These are phyloP conservation scores for Eremophila alpestris DNA, from an alignment of 2,797 vertebrate species.

Conservation along the genomic window DNA sequence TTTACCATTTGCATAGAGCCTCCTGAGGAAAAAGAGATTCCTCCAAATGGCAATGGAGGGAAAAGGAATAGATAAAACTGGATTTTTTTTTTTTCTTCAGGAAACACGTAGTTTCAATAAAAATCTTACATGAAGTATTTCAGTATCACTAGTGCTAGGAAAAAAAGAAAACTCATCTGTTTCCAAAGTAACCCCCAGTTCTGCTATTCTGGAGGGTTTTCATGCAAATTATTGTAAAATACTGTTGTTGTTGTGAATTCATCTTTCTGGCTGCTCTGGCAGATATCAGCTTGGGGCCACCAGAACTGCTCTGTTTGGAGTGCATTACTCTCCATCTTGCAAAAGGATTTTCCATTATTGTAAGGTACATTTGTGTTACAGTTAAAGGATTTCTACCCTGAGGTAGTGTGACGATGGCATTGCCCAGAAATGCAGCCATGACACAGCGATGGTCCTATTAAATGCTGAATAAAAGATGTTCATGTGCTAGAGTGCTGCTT, in stretches of 20 bases:
- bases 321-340: neutral
- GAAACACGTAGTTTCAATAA: neutral
- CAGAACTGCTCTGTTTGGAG: neutral
- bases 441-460: neutral
- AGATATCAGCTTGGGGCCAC: conserved; percentile 27
- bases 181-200: neutral
- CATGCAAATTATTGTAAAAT: neutral
- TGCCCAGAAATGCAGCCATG: conserved; percentile 7
- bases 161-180: neutral
- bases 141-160: neutral
- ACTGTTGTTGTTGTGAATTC: neutral
- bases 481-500: neutral
- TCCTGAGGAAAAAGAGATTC: neutral
- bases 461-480: conserved; percentile 26
- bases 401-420: neutral
- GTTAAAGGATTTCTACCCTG: neutral
- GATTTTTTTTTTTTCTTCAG: neutral
- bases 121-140: neutral
- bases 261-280: neutral
- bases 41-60: neutral
- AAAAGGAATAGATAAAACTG: neutral
- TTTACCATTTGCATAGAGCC: neutral
- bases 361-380: neutral
- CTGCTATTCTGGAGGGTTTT: neutral
- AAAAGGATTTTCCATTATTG: conserved; percentile 20